Conservation (phyloP, 2,797 vertebrate genomes). For the Danionella dracula region DNA sequence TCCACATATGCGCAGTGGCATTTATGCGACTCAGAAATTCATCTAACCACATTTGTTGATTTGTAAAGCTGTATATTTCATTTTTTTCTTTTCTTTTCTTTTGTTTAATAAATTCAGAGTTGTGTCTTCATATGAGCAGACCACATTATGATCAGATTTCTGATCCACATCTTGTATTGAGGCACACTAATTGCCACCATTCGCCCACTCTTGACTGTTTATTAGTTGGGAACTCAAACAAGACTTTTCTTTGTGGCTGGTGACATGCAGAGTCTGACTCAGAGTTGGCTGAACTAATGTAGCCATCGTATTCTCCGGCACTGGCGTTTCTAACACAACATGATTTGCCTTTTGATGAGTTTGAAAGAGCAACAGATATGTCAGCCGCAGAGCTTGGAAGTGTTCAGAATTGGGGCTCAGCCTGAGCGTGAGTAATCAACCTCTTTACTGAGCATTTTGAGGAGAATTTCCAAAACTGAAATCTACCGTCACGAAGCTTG, state of each 20-base stretch:
- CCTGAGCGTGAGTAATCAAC: background rate
- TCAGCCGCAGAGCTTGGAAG: background rate
- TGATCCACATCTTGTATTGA: constrained; percentile 4
- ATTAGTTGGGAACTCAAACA: constrained; percentile 5
- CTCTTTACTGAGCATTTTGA: constrained; percentile 3
- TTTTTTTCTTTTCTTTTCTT: no score
- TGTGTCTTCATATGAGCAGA: no score
- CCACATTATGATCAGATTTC: no score
- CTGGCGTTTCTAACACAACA: background rate
- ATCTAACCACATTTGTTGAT: background rate
- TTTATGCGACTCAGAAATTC: background rate
- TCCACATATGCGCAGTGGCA: background rate
- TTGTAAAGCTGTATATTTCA: no score
- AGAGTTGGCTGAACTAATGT: background rate
- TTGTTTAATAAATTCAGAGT: no score
- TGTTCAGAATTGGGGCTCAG: background rate
- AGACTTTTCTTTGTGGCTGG: background rate
- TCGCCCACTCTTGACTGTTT: constrained; percentile 20
- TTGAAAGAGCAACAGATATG: background rate
- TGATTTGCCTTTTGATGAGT: background rate
- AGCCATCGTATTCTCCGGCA: background rate
- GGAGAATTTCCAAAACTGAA: background rate
- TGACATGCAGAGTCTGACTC: background rate
- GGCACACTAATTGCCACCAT: background rate
- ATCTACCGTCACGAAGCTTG: background rate